Base-by-base conservation (phyloP, 2,888 invertebrate genomes). In the Xylocampa areola region DNA sequence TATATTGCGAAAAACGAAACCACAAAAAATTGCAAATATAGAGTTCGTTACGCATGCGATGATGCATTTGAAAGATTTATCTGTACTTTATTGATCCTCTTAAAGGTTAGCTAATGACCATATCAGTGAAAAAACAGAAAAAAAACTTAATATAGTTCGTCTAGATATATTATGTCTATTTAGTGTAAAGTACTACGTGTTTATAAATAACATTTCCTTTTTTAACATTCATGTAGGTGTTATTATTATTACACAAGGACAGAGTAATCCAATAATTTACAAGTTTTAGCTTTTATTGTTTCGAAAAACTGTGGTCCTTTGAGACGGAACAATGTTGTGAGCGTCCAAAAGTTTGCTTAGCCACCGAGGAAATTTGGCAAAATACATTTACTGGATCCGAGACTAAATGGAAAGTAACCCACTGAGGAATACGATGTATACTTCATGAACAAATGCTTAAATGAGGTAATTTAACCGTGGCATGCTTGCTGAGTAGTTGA, bases 341-440 rank as follows among this genome's bases (percentile, higher is more conserved):
- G 59, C 58, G 61, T 69, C 68, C 57, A 66, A 74, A 80, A 80
- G 66, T 80, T 80, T 76, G 49, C 41, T 50, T 54, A 44, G 51
- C 55, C 47, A 53, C 57, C 50, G 52, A 49, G 65, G 64, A 71
- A 79, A 75, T 76, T 78, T 55, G 61, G 52, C 66, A 54, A 79
- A 81, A 78, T 79, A 81, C 70, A 71, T 78, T 81, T 70, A 68
- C 66, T 50, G 66, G 71, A 76, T 73, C 70, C 59, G 71, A 73
- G 72, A 76, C 62, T 67, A 68, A 66, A 62, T 71, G 55, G 63
- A 63, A 74, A 66, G 58, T 66, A 62, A 57, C 32, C 21, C 71
- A 70, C 67, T 36, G 37, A 62, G 71, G 71, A 74, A 70, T 62
- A 70, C 43, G 29, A 39, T 40, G 48, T 54, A 52, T 53, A 59